Conservation (phyloP, 2,113 vertebrate genomes). For the Cephalopterus ornatus region DNA sequence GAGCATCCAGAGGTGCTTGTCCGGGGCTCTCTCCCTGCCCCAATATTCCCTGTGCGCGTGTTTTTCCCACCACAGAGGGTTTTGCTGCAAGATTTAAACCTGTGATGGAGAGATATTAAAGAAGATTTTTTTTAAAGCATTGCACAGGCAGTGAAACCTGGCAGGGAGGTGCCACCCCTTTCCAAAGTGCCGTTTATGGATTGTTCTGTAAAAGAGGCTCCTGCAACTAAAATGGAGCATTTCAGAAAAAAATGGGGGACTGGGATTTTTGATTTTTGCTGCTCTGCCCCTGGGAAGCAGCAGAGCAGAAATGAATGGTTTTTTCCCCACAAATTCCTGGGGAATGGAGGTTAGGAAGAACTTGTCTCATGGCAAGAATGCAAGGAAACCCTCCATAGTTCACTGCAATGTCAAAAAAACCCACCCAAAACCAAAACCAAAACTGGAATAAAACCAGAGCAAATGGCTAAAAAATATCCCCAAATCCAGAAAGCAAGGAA, state of each 20-base stretch:
- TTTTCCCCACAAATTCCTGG: neutral
- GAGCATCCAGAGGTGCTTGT: conserved; percentile 79
- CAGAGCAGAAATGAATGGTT: fast-evolving
- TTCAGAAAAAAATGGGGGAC: neutral
- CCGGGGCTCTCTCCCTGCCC: conserved; percentile 69
- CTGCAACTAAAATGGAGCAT: neutral
- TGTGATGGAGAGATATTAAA: neutral
- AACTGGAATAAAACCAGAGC: neutral
- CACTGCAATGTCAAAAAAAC: neutral
- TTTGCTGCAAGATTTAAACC: neutral
- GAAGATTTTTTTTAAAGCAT: neutral
- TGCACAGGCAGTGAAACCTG: neutral
- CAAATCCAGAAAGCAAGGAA: neutral
- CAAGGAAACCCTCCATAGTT: neutral
- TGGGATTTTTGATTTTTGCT: neutral
- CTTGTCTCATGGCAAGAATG: neutral
- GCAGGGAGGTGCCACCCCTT: neutral
- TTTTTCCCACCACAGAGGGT: conserved; percentile 38
- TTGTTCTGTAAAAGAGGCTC: neutral
- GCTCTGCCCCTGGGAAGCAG: neutral
- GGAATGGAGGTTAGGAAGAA: neutral
- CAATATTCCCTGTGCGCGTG: conserved; percentile 73
- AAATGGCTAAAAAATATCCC: neutral
- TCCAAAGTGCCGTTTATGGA: neutral
- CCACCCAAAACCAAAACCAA: neutral